phyloP scores from a whole-genome alignment of 2,888 invertebrate species.

The Amphipoea lucens region DNA sequence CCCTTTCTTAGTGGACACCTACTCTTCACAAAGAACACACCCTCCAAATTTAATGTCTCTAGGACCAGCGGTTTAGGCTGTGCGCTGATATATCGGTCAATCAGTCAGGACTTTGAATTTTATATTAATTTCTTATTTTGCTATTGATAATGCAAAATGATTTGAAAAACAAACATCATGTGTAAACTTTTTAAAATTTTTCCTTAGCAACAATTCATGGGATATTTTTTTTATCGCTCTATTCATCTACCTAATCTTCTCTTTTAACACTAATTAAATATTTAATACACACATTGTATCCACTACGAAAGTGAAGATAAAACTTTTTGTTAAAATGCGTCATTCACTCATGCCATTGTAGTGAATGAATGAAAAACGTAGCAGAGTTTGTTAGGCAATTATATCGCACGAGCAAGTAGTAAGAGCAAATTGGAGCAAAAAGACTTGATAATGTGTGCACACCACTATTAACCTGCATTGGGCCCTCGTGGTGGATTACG shows the following conservation, averaged over 20 bases:
- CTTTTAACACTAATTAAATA: conserved; percentile 33
- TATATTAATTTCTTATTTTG: neutral
- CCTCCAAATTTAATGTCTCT: no score
- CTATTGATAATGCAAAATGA: neutral
- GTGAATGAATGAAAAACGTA: conserved; percentile 29
- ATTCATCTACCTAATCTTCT: conserved; percentile 21
- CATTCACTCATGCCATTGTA: conserved; percentile 32
- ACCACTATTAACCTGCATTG: neutral
- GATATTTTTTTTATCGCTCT: conserved; percentile 19
- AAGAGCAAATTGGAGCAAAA: conserved; percentile 41
- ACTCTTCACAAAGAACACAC: no score
- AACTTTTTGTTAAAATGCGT: conserved; percentile 34
- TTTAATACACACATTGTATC: conserved; percentile 39
- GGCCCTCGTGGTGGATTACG: no score
- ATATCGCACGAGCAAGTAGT: conserved; percentile 35
- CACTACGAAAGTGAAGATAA: conserved; percentile 34
- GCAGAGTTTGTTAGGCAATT: conserved; percentile 30
- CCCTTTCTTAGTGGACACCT: no score
- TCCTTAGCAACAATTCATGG: conserved; percentile 12
- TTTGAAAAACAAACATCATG: neutral
- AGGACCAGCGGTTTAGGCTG: no score
- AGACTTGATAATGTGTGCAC: neutral
- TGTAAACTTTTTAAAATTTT: neutral
- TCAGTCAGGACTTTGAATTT: no score
- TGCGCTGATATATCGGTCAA: no score